Evolutionary conservation across 2,888 invertebrate genomes (phyloP).

Genomic region (Thelaira solivaga): DNA sequence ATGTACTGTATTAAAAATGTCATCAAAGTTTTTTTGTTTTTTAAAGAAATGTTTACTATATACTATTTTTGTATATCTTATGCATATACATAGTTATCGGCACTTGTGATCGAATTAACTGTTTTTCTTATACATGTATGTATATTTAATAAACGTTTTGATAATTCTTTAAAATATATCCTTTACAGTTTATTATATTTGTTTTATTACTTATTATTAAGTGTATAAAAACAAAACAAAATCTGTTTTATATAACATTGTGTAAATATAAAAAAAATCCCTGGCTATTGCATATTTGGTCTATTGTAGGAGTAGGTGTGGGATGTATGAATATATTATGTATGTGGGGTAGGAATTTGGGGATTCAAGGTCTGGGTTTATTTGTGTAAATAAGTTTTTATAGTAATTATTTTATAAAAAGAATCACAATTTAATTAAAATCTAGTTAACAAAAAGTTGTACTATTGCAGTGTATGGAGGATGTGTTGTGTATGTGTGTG

Average conservation of each 20-base stretch:
- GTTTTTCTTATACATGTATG: slow-evolving; percentile 33
- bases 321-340: slow-evolving; percentile 73
- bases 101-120: slow-evolving; percentile 69
- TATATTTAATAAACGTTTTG: slow-evolving; percentile 36
- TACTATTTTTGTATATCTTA: slow-evolving; percentile 4
- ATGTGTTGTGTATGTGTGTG: slow-evolving; percentile 62
- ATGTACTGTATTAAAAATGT: neutral
- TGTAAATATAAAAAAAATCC: slow-evolving; percentile 67
- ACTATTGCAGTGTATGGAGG: slow-evolving; percentile 77
- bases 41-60: too few species aligned
- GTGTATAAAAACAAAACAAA: slow-evolving; percentile 48
- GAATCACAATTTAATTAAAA: slow-evolving; percentile 69
- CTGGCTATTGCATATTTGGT: slow-evolving; percentile 76
- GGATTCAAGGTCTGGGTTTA: slow-evolving; percentile 62
- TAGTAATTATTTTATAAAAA: slow-evolving; percentile 67
- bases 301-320: slow-evolving; percentile 74
- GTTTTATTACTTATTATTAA: slow-evolving; percentile 31
- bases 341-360: slow-evolving; percentile 63
- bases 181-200: neutral
- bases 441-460: slow-evolving; percentile 71
- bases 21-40: too few species aligned
- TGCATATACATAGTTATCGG: slow-evolving; percentile 64
- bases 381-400: slow-evolving; percentile 74
- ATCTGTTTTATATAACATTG: slow-evolving; percentile 52
- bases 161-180: slow-evolving; percentile 24